Conservation (phyloP, 2,888 invertebrate species). For the Chloromyia formosa region DNA sequence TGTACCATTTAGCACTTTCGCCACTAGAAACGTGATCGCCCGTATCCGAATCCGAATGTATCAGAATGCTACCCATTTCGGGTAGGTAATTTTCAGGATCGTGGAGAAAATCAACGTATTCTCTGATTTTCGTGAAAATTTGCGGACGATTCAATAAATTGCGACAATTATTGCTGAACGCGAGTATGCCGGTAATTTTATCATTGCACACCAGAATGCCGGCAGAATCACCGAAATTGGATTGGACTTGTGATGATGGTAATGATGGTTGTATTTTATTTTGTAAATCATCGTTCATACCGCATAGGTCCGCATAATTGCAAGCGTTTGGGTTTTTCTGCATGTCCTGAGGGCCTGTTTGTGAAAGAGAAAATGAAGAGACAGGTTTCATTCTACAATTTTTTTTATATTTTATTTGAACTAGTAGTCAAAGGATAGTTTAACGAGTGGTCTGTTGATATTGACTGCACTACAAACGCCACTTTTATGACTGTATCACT, state of each 20-base stretch:
- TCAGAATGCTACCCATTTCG: not conserved
- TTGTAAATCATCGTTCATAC: not conserved
- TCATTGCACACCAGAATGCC: conserved; percentile 15
- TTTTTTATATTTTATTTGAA: not conserved
- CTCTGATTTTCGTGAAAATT: conserved; percentile 24
- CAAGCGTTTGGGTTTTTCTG: not conserved
- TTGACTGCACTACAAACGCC: too few species aligned
- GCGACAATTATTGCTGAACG: conserved; percentile 1
- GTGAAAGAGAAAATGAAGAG: not conserved
- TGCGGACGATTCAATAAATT: conserved; percentile 11
- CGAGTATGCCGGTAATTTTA: conserved; percentile 14
- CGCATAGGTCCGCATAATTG: conserved; percentile 3
- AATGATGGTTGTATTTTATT: not conserved
- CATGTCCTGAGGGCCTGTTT: not conserved
- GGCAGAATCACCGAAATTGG: conserved; percentile 5
- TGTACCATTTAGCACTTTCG: not conserved
- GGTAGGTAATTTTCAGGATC: conserved; percentile 27
- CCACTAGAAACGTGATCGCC: not conserved
- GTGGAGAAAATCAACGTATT: conserved; percentile 7
- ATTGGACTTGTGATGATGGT: not conserved
- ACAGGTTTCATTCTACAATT: not conserved
- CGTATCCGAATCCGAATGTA: not conserved
- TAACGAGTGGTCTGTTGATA: not conserved
- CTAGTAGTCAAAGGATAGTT: not conserved
- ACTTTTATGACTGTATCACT: not conserved